A percentile compares a stretch with the other conserved stretches of the same genome.
Evolutionary conservation across 2,113 vertebrate genomes (phyloP).

Genomic region (Paramormyrops kingsleyae): DNA sequence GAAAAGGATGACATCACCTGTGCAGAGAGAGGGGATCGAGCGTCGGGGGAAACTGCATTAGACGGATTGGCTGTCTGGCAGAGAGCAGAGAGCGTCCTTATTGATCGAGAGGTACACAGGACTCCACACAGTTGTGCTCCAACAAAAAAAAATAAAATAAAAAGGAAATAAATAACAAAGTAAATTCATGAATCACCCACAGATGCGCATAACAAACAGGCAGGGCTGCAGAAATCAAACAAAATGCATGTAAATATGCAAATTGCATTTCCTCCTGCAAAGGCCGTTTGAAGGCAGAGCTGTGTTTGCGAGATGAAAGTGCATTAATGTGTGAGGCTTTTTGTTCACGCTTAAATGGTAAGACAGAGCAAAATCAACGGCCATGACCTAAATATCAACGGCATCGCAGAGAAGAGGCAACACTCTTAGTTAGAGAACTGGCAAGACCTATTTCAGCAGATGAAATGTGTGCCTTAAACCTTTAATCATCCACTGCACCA

Average conservation of each 20-base stretch:
- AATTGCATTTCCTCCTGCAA: conserved; percentile 7
- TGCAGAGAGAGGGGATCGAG: conserved; percentile 56
- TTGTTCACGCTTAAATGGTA: neutral
- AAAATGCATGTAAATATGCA: conserved; percentile 4
- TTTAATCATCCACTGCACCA: conserved; percentile 26
- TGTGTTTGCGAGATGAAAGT: neutral
- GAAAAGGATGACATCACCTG: conserved; percentile 84
- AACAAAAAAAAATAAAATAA: conserved; percentile 4
- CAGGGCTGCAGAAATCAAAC: neutral
- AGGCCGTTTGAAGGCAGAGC: neutral
- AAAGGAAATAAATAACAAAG: conserved; percentile 15
- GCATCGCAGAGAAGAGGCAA: neutral
- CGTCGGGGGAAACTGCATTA: conserved; percentile 77
- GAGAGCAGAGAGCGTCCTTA: conserved; percentile 66
- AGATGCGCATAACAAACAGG: neutral
- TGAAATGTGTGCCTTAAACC: conserved; percentile 3
- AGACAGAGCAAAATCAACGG: neutral
- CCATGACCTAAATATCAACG: conserved; percentile 4
- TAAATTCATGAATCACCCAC: neutral
- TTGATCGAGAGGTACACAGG: conserved; percentile 40
- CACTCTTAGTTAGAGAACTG: neutral
- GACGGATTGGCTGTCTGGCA: conserved; percentile 78
- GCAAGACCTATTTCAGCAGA: neutral
- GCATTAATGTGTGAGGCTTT: conserved; percentile 3
- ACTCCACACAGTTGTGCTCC: conserved; percentile 5